Evolutionary conservation across 2,888 invertebrate species (phyloP).

Genomic region (Troilus luridus): DNA sequence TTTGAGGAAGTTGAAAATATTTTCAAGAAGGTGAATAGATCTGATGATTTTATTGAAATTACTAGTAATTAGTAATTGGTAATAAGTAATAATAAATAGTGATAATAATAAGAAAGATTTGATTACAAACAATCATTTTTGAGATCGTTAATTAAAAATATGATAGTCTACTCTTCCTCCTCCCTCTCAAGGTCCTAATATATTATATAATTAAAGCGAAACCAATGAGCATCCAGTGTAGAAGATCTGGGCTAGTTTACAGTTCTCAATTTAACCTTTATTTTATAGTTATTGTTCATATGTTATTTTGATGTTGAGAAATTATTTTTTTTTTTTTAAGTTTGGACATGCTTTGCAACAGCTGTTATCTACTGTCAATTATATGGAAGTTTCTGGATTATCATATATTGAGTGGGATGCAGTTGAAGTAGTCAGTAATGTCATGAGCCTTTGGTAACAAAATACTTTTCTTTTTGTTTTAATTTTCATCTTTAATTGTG

Average conservation of each 20-base stretch:
- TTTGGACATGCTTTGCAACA: conserved; percentile 92
- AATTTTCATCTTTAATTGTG: not conserved
- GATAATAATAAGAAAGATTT: too few relatives aligned
- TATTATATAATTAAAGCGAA: too few relatives aligned
- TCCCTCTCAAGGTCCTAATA: too few relatives aligned
- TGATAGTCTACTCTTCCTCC: too few relatives aligned
- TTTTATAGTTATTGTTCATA: not conserved
- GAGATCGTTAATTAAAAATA: too few relatives aligned
- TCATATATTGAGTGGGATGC: conserved; percentile 96
- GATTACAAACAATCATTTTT: too few relatives aligned
- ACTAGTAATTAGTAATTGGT: not conserved
- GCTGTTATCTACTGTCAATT: conserved; percentile 84
- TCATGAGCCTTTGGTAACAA: conserved; percentile 82
- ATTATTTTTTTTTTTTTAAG: conserved; percentile 67
- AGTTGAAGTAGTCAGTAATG: conserved; percentile 84
- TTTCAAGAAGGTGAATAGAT: conserved; percentile 77
- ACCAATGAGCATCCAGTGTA: too few relatives aligned
- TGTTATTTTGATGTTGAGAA: not conserved
- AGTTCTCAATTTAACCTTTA: not conserved
- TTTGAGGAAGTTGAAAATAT: conserved; percentile 83
- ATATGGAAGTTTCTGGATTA: conserved; percentile 87
- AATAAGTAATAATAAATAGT: not conserved
- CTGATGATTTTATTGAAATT: not conserved
- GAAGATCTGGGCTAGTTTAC: not conserved
- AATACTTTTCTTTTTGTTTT: conserved; percentile 25